These are phyloP conservation scores for Prionailurus bengalensis DNA, from an alignment of 2,113 vertebrate genomes.

Conservation along the genomic window DNA sequence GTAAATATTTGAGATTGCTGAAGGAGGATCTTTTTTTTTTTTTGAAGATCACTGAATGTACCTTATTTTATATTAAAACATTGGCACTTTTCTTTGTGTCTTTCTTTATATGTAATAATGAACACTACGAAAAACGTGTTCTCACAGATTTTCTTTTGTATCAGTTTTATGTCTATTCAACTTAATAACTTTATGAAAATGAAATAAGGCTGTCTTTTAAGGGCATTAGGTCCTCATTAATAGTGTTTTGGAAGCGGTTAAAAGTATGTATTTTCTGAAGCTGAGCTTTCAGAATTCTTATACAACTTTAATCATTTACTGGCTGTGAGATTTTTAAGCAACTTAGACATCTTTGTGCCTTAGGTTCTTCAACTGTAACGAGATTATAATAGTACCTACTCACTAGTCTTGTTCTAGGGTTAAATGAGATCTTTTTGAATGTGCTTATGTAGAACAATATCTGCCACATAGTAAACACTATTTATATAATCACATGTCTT, in stretches of 20 bases:
- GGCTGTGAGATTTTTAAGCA: neutral
- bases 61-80: constrained; percentile 16
- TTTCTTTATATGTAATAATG: neutral
- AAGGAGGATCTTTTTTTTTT: neutral
- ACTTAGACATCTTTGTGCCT: neutral
- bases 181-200: neutral
- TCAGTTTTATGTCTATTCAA: neutral
- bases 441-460: neutral
- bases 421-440: neutral
- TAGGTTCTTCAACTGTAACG: neutral
- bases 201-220: neutral
- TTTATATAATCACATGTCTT: neutral
- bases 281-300: neutral
- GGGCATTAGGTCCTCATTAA: neutral
- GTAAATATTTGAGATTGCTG: neutral
- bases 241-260: neutral
- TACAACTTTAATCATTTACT: neutral
- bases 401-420: neutral
- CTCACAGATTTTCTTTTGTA: neutral
- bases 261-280: neutral
- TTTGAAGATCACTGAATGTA: neutral
- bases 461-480: neutral
- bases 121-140: neutral
- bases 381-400: neutral
- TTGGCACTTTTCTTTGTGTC: neutral